Evolutionary conservation across 2,888 invertebrate genomes (phyloP).

Genomic region (Cantharis flavilabris): DNA sequence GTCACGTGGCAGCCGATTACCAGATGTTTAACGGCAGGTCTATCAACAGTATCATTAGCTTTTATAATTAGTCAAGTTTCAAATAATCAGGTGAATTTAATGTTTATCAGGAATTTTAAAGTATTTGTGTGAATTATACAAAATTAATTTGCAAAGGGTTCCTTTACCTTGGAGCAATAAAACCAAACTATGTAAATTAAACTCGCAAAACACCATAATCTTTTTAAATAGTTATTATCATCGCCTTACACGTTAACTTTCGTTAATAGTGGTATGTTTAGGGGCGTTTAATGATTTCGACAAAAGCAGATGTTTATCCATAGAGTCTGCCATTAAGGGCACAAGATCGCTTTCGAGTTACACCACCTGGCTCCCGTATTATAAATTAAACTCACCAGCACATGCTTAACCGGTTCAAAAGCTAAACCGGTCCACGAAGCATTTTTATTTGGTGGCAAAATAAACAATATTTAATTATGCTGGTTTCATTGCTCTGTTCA

Average conservation of each 20-base stretch:
- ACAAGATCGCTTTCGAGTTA: background rate
- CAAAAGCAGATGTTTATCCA: slow-evolving; percentile 1
- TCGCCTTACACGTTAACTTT: background rate
- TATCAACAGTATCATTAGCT: slow-evolving; percentile 10
- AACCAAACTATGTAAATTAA: background rate
- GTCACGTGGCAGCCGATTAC: slow-evolving; percentile 19
- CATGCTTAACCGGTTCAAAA: slow-evolving; percentile 13
- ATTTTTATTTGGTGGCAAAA: background rate
- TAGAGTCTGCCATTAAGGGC: background rate
- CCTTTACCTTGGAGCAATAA: background rate
- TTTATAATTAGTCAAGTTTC: slow-evolving; percentile 15
- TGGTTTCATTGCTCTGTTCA: background rate
- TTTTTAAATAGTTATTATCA: background rate
- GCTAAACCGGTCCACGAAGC: slow-evolving; percentile 1
- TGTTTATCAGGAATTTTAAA: background rate
- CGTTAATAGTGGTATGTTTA: background rate
- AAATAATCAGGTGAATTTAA: background rate
- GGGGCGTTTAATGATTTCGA: background rate
- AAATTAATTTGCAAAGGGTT: background rate
- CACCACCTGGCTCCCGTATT: slow-evolving; percentile 5
- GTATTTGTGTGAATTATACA: background rate
- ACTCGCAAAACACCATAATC: background rate
- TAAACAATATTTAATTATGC: background rate
- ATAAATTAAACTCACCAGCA: slow-evolving; percentile 1
- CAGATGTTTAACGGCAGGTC: slow-evolving; percentile 21